phyloP scores from a whole-genome alignment of 1,140 invertebrate species.

The Tachypleus tridentatus region DNA sequence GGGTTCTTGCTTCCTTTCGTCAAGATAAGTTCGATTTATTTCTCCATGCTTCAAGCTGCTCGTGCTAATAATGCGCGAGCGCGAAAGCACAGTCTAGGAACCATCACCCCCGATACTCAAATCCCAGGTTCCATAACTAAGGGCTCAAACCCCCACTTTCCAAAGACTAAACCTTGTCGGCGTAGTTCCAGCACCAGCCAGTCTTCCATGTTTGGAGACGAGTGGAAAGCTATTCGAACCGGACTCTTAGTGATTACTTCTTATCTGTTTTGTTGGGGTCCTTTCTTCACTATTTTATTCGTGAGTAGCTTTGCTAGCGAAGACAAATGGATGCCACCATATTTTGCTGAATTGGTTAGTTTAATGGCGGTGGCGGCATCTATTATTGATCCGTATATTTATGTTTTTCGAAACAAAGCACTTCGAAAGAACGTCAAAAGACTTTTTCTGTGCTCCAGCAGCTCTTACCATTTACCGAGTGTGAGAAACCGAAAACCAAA shows the following conservation, averaged over 20 bases:
- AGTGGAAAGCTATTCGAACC: constrained; percentile 21
- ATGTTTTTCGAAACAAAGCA: constrained; percentile 18
- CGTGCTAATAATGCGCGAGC: constrained; percentile 54
- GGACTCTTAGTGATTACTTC: constrained; percentile 17
- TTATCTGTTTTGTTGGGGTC: constrained; percentile 17
- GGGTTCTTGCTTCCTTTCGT: constrained; percentile 53
- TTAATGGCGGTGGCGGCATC: constrained; percentile 11
- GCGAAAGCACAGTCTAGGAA: constrained; percentile 45
- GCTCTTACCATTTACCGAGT: too few relatives aligned
- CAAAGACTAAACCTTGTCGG: background rate
- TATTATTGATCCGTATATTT: constrained; percentile 18
- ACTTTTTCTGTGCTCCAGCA: background rate
- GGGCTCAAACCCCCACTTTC: background rate
- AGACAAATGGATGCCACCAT: constrained; percentile 2
- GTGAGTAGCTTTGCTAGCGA: constrained; percentile 8
- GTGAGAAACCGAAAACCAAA: too few relatives aligned
- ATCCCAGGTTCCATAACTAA: background rate
- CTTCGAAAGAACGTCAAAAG: constrained; percentile 14
- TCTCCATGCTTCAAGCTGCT: constrained; percentile 57
- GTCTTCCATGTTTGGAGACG: constrained; percentile 18
- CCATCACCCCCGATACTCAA: background rate
- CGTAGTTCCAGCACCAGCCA: constrained; percentile 23
- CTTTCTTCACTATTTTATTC: constrained; percentile 12
- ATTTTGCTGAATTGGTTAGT: constrained; percentile 5
- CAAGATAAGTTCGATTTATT: constrained; percentile 54